Conservation (phyloP, 2,113 vertebrate genomes). For the Gnathonemus echidnorhynchus region DNA sequence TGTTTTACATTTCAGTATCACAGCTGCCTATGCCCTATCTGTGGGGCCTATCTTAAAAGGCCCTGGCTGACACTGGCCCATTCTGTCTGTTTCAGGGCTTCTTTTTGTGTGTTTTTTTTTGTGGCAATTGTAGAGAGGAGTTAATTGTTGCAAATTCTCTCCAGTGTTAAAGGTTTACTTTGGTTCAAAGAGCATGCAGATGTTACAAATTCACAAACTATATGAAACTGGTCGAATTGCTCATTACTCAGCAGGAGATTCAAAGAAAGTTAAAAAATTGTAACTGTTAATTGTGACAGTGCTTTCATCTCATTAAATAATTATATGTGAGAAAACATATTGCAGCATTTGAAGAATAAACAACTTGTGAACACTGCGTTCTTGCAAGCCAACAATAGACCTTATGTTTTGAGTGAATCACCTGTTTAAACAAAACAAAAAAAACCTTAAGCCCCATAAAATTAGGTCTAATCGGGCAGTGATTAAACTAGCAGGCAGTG, state of each 20-base stretch:
- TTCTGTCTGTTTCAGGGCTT: conserved; percentile 28
- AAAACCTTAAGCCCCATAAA: background rate
- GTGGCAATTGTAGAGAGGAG: conserved; percentile 19
- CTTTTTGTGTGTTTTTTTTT: background rate
- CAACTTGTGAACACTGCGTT: background rate
- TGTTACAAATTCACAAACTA: background rate
- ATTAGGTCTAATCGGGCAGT: background rate
- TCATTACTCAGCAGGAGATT: background rate
- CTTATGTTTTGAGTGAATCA: background rate
- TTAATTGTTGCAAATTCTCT: conserved; percentile 24
- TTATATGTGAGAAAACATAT: background rate
- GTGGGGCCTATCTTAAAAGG: conserved; percentile 25
- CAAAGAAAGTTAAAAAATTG: background rate
- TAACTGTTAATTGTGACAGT: background rate
- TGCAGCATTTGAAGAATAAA: background rate
- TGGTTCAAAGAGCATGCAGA: conserved; percentile 11
- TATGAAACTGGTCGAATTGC: background rate
- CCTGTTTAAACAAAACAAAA: background rate
- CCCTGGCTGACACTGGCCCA: conserved; percentile 25
- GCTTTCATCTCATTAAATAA: background rate
- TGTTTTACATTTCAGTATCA: conserved; percentile 23
- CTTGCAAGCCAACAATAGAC: background rate
- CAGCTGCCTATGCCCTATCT: conserved; percentile 37
- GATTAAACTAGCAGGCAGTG: background rate
- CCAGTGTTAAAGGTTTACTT: conserved; percentile 29